Evolutionary conservation across 2,113 vertebrate species (phyloP), one percentile per base, ranked within the genome.

Genomic region (Spea bombifrons): DNA sequence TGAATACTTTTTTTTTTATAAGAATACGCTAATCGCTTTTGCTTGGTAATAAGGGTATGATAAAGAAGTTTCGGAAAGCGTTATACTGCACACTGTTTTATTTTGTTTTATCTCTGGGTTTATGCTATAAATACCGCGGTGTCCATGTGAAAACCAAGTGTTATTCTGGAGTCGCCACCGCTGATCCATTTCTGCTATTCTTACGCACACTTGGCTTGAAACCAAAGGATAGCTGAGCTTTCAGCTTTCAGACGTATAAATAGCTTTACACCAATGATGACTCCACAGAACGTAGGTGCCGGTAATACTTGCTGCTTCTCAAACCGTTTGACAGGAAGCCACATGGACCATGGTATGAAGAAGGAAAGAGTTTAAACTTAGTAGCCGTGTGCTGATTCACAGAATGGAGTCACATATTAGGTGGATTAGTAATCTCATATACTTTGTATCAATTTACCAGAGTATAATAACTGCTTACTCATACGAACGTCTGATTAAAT

Each of bases 191-290:
- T 43, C 43, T 80, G 44, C 57, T 66, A 55, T 71, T 74, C 61
- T 73, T 68, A 80, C 52, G 65, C 52, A 59, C n/a, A 52, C 16
- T 68, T 73, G 78, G 78, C 71, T 17, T 16, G 8, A 61, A 47
- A 57, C 78, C 78, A 80, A 74, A 43, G 63, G 71, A 45, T 64
- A 71, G 73, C 73, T 73, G 64, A 66, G 64, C 71, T 74, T 68
- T 64, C 70, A 66, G 64, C 71, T 74, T 68, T 64, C 70, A 73
- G 66, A 74, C 43, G 68, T 80, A 80, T 57, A 80, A 80, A 80
- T 68, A 74, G 71, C 57, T 66, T 73, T 74, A 68, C 71, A 67
- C 71, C 65, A 61, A 69, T 80, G 78, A 80, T 80, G 71, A 80
- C 78, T 79, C 71, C 46, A 74, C 63, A 45, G 78, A 49, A 66